Conservation (phyloP, 2,113 vertebrate species). For the Enhydra lutris region DNA sequence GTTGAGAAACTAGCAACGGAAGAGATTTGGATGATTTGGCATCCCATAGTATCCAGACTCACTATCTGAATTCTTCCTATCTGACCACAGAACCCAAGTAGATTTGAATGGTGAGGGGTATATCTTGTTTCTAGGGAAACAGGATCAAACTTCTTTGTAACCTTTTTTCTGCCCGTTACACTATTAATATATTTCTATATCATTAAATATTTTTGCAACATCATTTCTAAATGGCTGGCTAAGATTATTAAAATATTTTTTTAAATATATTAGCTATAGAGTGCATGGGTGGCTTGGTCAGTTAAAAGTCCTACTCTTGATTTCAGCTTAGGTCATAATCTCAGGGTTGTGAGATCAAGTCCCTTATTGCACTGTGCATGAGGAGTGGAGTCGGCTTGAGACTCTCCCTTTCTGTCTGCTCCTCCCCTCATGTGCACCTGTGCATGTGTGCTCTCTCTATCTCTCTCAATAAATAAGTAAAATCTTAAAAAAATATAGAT, state of each 20-base stretch:
- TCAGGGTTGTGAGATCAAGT: neutral
- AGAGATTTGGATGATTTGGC: neutral
- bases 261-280: neutral
- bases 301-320: neutral
- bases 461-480: neutral
- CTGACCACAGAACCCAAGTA: neutral
- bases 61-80: neutral
- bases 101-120: neutral
- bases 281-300: neutral
- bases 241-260: conserved; percentile 8
- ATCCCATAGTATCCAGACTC: neutral
- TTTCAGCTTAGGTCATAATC: neutral
- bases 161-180: neutral
- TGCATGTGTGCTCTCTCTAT: neutral
- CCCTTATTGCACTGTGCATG: rapidly evolving
- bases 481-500: neutral
- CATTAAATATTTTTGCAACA: conserved; percentile 9
- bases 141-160: conserved; percentile 7
- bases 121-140: neutral
- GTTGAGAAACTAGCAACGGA: neutral
- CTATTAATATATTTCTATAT: conserved; percentile 37
- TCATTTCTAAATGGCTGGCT: conserved; percentile 7
- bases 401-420: neutral
- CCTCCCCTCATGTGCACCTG: no score
- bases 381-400: neutral